Evolutionary conservation across 2,888 invertebrate species (phyloP).

Genomic region (Campopleginae sp.): DNA sequence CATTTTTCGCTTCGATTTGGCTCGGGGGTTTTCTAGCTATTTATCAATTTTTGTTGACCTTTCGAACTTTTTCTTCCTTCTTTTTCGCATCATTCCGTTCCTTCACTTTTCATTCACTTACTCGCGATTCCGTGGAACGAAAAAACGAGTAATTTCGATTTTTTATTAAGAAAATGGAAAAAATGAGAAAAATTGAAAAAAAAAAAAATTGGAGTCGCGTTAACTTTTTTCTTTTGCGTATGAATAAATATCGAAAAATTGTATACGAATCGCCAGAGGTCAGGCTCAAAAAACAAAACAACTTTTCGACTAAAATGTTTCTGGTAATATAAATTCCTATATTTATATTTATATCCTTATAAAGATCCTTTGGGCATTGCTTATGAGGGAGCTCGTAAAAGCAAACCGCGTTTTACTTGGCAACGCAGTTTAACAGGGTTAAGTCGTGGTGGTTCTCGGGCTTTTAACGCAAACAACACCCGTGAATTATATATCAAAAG

Average conservation of each 20-base stretch:
- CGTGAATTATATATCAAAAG: conserved; percentile 83
- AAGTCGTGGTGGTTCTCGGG: conserved; percentile 82
- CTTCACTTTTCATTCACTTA: not conserved
- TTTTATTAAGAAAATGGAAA: not conserved
- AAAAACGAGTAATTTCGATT: not conserved
- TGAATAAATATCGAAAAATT: not conserved
- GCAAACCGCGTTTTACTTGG: conserved; percentile 83
- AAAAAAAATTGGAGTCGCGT: too few species aligned
- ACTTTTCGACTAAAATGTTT: not conserved
- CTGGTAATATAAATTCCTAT: not conserved
- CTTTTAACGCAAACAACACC: conserved; percentile 84
- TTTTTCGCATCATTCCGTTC: not conserved
- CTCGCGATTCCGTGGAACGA: not conserved
- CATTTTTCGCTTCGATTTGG: conserved; percentile 28
- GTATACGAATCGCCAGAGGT: not conserved
- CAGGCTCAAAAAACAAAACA: not conserved
- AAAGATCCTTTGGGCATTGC: conserved; percentile 81
- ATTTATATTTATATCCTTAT: not conserved
- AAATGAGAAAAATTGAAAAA: not conserved
- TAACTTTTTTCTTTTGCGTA: not conserved
- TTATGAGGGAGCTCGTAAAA: conserved; percentile 81
- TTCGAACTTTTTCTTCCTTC: not conserved
- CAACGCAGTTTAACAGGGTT: conserved; percentile 84
- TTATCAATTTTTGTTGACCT: not conserved
- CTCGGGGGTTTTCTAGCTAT: not conserved